phyloP scores from a whole-genome alignment of 1,140 invertebrate species.

The Bombus turneri region DNA sequence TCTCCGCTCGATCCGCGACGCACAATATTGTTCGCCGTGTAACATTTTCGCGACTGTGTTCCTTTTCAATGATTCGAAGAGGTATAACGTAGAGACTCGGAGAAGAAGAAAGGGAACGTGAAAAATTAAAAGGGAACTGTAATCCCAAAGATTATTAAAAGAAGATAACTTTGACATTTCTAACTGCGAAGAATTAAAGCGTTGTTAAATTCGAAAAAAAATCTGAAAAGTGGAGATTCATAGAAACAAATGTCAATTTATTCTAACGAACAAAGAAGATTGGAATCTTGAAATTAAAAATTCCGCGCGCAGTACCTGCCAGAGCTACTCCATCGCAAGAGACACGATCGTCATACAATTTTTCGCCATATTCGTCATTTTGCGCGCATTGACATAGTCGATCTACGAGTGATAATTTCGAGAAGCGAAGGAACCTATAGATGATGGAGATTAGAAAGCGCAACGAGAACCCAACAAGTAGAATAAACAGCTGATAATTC shows the following conservation, averaged over 20 bases:
- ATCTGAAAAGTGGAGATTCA: background rate
- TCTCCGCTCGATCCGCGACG: slow-evolving; percentile 20
- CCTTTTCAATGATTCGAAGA: background rate
- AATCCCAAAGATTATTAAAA: background rate
- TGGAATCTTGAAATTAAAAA: background rate
- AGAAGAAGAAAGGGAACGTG: background rate
- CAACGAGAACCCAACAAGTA: too few relatives aligned
- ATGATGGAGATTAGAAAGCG: too few relatives aligned
- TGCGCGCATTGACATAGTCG: too few relatives aligned
- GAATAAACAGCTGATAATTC: too few relatives aligned
- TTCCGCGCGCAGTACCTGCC: background rate
- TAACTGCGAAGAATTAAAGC: background rate
- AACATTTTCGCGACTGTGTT: background rate
- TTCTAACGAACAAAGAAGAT: background rate
- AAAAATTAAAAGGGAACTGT: background rate
- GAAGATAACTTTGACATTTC: too few relatives aligned
- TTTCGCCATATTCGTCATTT: background rate
- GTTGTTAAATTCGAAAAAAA: too few relatives aligned
- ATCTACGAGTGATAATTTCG: background rate
- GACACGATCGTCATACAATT: too few relatives aligned
- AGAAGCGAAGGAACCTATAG: too few relatives aligned
- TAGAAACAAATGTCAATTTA: background rate
- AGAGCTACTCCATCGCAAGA: background rate
- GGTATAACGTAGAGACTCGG: background rate
- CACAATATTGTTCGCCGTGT: slow-evolving; percentile 49